Percentiles rank a stretch among this genome's conserved stretches.
Evolutionary conservation across 2,113 vertebrate genomes (phyloP).

Genomic region (Cyanistes caeruleus): DNA sequence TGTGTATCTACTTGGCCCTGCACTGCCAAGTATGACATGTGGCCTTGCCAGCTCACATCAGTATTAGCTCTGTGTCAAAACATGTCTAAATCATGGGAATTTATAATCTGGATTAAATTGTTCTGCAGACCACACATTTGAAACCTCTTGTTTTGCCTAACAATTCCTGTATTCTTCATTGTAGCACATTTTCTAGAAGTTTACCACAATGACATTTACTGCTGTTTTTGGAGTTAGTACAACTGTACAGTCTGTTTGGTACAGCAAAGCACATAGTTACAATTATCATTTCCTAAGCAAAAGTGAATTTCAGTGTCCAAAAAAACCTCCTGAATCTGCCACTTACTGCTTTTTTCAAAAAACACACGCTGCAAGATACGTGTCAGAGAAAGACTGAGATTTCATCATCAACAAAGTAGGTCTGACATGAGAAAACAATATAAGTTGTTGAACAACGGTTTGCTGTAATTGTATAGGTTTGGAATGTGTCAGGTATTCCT

Average conservation of each 20-base stretch:
- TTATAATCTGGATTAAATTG: not conserved
- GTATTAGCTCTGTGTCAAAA: not conserved
- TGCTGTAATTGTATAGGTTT: not conserved
- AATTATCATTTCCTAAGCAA: not conserved
- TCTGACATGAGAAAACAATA: not conserved
- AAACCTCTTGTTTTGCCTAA: not conserved
- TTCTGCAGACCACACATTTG: not conserved
- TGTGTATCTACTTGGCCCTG: not conserved
- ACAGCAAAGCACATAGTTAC: not conserved
- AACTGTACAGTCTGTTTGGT: not conserved
- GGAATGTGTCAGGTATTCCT: not conserved
- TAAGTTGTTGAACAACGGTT: not conserved
- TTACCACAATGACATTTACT: not conserved
- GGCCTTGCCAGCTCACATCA: not conserved
- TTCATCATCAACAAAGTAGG: not conserved
- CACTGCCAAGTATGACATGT: not conserved
- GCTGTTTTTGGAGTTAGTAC: not conserved
- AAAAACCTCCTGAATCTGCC: not conserved
- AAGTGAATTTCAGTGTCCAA: not conserved
- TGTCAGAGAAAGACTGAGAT: not conserved
- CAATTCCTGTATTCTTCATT: not conserved
- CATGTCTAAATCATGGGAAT: not conserved
- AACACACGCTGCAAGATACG: rapidly evolving
- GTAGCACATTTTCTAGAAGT: not conserved
- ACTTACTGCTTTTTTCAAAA: not conserved